Evolutionary conservation across 2,113 vertebrate genomes (phyloP), one percentile per base, ranked within the genome.

Genomic region (Nothocercus nigrocapillus): DNA sequence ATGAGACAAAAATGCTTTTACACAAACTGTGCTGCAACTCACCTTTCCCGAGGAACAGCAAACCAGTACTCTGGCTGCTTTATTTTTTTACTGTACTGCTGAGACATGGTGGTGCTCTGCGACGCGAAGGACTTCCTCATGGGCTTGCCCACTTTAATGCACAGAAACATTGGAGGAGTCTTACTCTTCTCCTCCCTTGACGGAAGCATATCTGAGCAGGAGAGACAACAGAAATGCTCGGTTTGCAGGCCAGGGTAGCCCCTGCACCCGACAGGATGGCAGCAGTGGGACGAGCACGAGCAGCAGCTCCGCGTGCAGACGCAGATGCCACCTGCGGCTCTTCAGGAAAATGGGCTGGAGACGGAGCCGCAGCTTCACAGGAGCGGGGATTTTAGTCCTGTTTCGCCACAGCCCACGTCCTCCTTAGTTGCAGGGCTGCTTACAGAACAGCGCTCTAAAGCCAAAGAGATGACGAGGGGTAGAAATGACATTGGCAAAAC

Each of bases 41-140:
- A 99, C 99, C 99, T 99, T 95, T 99, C 99, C 82, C 99, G 98
- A 40, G 99, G 99, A 76, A 99, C 99, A 28, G 99, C 99, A 97
- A 99, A 99, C 99, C 99, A 99, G 91, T 99, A 99, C 91, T 99
- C 99, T 0, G 98, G 98, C 45, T 99, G 99, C 93, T 98, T 99
- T 27, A 98, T 98, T 38, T 97, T 96, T 66, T 96, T 97, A 75
- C 97, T 96, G 12, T 98, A 98, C 16, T 98, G 98, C 79, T 99
- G 98, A 74, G 98, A 97, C 66, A 99, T 97, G 61, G 98, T 97
- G 4, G 97, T 96, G 9, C 97, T 98, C 86, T 98, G 98, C 34
- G 98, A 97, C 16, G 97, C 98, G 79, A 99, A 99, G n/a, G 99
- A 99, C 95, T 99, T 99, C 73, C 98, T 98, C 99, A 99, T 99